Evolutionary conservation across 2,113 vertebrate genomes (phyloP).

Genomic region (Entelurus aequoreus): DNA sequence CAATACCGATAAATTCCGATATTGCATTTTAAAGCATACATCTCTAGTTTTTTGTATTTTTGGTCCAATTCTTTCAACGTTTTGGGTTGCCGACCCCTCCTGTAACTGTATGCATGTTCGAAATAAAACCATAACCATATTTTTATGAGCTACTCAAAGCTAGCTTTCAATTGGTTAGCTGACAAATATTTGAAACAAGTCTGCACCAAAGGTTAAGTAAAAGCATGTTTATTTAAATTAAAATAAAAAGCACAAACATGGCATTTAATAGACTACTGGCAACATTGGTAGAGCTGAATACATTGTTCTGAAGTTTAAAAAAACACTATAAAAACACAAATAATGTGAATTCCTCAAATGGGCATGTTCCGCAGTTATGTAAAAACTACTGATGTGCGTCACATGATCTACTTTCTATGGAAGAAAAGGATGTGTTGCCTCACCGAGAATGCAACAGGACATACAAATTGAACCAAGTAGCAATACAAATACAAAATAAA

Average conservation of each 20-base stretch:
- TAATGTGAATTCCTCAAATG: slow-evolving; percentile 57
- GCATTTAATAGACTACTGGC: slow-evolving; percentile 46
- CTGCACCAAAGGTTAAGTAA: slow-evolving; percentile 33
- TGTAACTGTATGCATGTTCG: no score
- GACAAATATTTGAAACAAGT: background rate
- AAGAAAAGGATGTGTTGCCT: slow-evolving; percentile 10
- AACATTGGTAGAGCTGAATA: slow-evolving; percentile 49
- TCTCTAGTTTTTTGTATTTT: no score
- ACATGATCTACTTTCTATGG: slow-evolving; percentile 30
- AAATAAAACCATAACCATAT: no score
- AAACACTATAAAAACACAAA: slow-evolving; percentile 71
- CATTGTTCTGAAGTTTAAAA: slow-evolving; percentile 56
- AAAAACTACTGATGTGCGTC: slow-evolving; percentile 23
- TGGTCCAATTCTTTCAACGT: no score
- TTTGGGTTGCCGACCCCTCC: no score
- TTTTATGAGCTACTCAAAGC: no score
- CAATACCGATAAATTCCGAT: no score
- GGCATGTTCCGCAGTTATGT: slow-evolving; percentile 29
- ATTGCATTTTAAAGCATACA: no score
- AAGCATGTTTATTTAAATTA: slow-evolving; percentile 67
- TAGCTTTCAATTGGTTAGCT: no score
- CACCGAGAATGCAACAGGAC: slow-evolving; percentile 14
- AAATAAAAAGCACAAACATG: slow-evolving; percentile 55
- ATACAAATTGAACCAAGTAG: slow-evolving; percentile 4
- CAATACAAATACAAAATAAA: background rate